Conservation (phyloP, 2,888 invertebrate genomes). For the Aquatica leii region DNA sequence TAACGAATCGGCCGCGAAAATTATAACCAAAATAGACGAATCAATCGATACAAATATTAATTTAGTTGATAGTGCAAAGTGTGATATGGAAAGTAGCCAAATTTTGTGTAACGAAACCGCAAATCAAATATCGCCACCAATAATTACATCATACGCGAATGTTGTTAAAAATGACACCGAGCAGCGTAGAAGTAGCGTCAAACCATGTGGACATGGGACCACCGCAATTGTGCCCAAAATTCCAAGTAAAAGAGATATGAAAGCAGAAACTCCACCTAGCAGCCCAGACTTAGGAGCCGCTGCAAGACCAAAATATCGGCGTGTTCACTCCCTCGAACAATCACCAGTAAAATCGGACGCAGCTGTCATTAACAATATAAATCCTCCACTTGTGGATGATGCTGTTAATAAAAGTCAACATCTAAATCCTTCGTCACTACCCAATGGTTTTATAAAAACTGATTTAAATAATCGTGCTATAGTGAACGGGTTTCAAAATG, state of each 20-base stretch:
- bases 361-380: conserved; percentile 12
- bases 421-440: too few relatives aligned
- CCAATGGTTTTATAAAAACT: too few relatives aligned
- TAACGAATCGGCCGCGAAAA: conserved; percentile 45
- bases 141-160: conserved; percentile 43
- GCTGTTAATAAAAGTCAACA: conserved; percentile 32
- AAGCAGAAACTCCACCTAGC: conserved; percentile 49
- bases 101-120: conserved; percentile 6
- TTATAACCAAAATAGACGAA: conserved; percentile 43
- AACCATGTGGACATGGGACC: conserved; percentile 59
- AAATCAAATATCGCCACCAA: conserved; percentile 19
- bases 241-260: conserved; percentile 45
- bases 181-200: conserved; percentile 45
- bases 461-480: not conserved
- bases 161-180: conserved; percentile 34
- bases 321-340: conserved; percentile 19
- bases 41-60: conserved; percentile 36
- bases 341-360: not conserved
- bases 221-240: conserved; percentile 55
- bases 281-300: conserved; percentile 53
- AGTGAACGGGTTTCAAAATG: conserved; percentile 14
- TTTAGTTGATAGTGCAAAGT: conserved; percentile 22
- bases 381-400: conserved; percentile 9
- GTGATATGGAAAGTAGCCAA: conserved; percentile 30
- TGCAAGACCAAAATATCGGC: conserved; percentile 33